Evolutionary conservation across 2,797 vertebrate genomes (phyloP).

Genomic region (Melanotaenia maccullochi): DNA sequence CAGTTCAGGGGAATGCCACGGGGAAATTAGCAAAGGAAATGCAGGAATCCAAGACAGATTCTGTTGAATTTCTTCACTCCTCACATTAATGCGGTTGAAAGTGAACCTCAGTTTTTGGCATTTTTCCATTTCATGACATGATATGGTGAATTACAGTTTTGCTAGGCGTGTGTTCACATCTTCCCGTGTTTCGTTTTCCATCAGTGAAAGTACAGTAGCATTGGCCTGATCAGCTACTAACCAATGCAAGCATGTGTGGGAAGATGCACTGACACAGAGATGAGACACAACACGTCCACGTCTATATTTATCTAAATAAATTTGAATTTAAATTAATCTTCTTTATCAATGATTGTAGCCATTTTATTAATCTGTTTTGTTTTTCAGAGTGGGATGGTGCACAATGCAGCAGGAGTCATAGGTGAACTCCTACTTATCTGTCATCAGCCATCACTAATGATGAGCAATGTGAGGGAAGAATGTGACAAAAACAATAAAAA

Average conservation of each 20-base stretch:
- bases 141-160: neutral
- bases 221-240: too few species aligned
- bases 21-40: conserved; percentile 8
- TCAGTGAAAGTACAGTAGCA: too few species aligned
- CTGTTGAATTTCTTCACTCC: conserved; percentile 5
- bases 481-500: neutral
- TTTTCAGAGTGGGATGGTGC: neutral
- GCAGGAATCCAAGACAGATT: conserved; percentile 4
- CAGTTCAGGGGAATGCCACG: conserved; percentile 17
- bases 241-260: too few species aligned
- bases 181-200: too few species aligned
- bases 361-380: too few species aligned
- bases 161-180: too few species aligned
- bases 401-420: neutral
- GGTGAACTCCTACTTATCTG: neutral
- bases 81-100: conserved; percentile 21
- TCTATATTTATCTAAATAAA: too few species aligned
- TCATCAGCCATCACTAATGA: neutral
- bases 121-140: neutral
- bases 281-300: too few species aligned
- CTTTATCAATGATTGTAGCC: too few species aligned
- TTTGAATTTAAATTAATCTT: too few species aligned
- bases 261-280: too few species aligned
- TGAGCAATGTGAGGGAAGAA: neutral
- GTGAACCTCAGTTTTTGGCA: neutral